These are phyloP conservation scores for Diorhabda elongata DNA, from an alignment of 1,140 invertebrate species.

Conservation along the genomic window DNA sequence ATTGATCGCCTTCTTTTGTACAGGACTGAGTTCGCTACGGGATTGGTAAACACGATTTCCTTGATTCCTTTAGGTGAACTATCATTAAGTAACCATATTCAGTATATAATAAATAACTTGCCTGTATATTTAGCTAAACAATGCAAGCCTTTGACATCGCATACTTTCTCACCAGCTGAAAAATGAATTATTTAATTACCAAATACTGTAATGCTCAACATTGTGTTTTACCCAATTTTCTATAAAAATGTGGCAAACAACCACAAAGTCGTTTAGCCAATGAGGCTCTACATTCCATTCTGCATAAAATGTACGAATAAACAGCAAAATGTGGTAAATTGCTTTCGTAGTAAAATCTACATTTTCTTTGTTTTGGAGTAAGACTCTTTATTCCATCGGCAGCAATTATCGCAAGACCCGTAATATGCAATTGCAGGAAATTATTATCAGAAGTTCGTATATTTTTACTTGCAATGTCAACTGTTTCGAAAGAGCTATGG, in stretches of 20 bases:
- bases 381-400: conserved; percentile 42
- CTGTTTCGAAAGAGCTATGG: conserved; percentile 42
- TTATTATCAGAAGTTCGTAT: conserved; percentile 34
- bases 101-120: conserved; percentile 34
- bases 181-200: not conserved
- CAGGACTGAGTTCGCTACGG: no score
- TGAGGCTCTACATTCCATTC: conserved; percentile 60
- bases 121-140: conserved; percentile 59
- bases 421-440: conserved; percentile 45
- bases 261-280: conserved; percentile 56
- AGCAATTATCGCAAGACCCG: conserved; percentile 38
- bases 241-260: conserved; percentile 64
- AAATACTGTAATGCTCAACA: not conserved
- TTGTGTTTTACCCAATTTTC: conserved; percentile 45
- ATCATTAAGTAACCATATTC: no score
- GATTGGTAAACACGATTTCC: no score
- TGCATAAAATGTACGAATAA: conserved; percentile 62
- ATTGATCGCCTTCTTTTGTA: no score
- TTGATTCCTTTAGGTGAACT: no score
- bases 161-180: conserved; percentile 54
- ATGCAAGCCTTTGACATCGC: conserved; percentile 56
- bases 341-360: conserved; percentile 59
- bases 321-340: conserved; percentile 58
- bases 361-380: conserved; percentile 57
- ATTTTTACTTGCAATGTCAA: conserved; percentile 38